A percentile compares a stretch with the other conserved stretches of the same genome.
These are phyloP conservation scores for Rhincodon typus DNA, from an alignment of 2,797 vertebrate species.

Conservation along the genomic window DNA sequence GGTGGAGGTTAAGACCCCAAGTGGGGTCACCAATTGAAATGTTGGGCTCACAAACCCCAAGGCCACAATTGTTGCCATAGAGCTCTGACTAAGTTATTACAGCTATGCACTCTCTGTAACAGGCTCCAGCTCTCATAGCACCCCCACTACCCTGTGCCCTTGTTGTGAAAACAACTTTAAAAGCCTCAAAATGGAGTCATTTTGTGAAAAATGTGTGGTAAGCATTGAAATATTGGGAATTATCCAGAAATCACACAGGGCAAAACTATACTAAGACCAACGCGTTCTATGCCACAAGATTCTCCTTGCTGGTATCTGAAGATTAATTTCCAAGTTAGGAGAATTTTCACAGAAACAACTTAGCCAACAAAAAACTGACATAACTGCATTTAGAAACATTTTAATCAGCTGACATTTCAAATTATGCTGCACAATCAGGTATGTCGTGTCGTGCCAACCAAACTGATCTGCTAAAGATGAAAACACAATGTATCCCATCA, in stretches of 20 bases:
- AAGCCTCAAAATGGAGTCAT: too few species aligned
- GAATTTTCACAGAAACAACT: background rate
- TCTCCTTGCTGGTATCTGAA: background rate
- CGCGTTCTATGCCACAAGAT: background rate
- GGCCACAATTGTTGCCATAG: too few species aligned
- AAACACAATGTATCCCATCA: background rate
- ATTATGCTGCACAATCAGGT: background rate
- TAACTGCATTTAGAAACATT: background rate
- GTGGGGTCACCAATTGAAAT: too few species aligned
- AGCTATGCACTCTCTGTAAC: too few species aligned
- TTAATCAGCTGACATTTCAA: background rate
- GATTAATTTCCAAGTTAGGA: background rate
- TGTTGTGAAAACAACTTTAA: too few species aligned
- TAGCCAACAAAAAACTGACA: background rate
- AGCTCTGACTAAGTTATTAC: too few species aligned
- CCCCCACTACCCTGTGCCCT: too few species aligned
- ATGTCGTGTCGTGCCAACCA: background rate
- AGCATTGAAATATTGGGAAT: background rate
- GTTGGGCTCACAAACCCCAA: too few species aligned
- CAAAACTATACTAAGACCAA: background rate
- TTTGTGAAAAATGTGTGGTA: too few species aligned
- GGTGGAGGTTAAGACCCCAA: too few species aligned
- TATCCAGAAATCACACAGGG: background rate
- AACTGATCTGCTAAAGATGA: background rate
- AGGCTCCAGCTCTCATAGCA: too few species aligned